Evolutionary conservation across 1,140 invertebrate species (phyloP), one percentile per base, ranked within the genome.

Genomic region (Caenorhabditis tropicalis): DNA sequence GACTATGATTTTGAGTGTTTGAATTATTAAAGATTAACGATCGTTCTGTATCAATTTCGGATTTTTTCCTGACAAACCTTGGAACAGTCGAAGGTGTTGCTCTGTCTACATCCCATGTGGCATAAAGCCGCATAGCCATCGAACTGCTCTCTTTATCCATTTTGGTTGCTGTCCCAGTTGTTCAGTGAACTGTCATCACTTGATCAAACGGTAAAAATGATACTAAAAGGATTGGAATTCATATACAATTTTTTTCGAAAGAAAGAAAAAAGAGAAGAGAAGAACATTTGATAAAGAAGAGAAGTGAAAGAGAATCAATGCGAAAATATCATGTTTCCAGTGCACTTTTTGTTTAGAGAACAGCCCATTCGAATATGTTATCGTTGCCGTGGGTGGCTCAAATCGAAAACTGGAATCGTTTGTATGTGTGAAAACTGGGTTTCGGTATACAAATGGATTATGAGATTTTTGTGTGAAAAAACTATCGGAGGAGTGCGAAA

Each of bases 331-430:
- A 65, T 65, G 15, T 65, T 65, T 65, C 58, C 9, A 65, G 58
- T 65, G 15, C n/a, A 65, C 58, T 65, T 65, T 58, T 65, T 65
- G 58, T 65, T 65, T 65, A 65, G 58, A 65, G 58, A 65, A 65
- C 58, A 36, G 19, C 10, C 58, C 16, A 21, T 58, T n/a, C 56
- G 24, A 27, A 9, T 29, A 58, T 29, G 21, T 58, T 31, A 36
- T 36, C 24, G 58, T 36, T 65, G 53, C n/a, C 6, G 53, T 58
- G 19, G 58, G 53, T 58, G 19, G 58, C 56, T 58, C 56, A 31
- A 36, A 3, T 16, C 24, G 31, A 36, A 65, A 65, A 5, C 21
- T 9, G 58, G 31, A 65, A 65, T 9, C 7, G 7, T 7, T 9
- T 19, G 21, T 53, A 27, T 9, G 16, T 9, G 7, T 74, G 10